phyloP scores from a whole-genome alignment of 2,888 invertebrate species.

The Hyalella azteca region DNA sequence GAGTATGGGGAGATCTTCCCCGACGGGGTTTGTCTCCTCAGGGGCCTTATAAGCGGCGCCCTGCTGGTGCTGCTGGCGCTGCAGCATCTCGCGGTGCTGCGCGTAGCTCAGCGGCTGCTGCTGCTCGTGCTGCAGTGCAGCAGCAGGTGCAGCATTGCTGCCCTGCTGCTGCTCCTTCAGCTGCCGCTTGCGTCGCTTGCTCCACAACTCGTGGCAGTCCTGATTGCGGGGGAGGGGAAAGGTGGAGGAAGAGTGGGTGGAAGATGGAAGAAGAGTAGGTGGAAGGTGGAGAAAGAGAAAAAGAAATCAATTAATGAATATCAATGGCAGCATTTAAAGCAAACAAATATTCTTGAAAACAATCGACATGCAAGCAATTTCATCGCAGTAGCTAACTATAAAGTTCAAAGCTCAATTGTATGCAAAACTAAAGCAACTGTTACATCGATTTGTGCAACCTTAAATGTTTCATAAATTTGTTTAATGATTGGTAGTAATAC shows the following conservation, averaged over 20 bases:
- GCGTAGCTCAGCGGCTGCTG: conserved; percentile 36
- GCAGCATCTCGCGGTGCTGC: conserved; percentile 39
- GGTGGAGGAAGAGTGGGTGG: not conserved
- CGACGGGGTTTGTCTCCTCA: conserved; percentile 44
- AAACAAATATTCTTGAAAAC: too few relatives aligned
- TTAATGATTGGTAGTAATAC: too few relatives aligned
- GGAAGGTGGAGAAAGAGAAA: not conserved
- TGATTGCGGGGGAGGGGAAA: conserved; percentile 84
- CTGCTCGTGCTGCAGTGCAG: not conserved
- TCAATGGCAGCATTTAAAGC: too few relatives aligned
- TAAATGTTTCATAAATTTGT: too few relatives aligned
- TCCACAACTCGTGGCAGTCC: conserved; percentile 99
- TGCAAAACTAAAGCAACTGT: too few relatives aligned
- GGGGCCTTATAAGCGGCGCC: not conserved
- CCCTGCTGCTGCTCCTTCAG: conserved; percentile 77
- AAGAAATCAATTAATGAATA: too few relatives aligned
- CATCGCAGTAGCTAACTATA: too few relatives aligned
- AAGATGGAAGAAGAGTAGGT: not conserved
- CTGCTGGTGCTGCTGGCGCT: conserved; percentile 26
- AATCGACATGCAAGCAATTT: too few relatives aligned
- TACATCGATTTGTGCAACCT: too few relatives aligned
- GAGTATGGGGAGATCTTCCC: conserved; percentile 39
- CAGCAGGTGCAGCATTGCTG: conserved; percentile 53
- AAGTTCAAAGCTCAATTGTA: too few relatives aligned
- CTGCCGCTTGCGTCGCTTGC: conserved; percentile 89